Percentiles rank a stretch among this genome's conserved stretches.
Evolutionary conservation across 2,113 vertebrate species (phyloP).

Genomic region (Anolis sagrei): DNA sequence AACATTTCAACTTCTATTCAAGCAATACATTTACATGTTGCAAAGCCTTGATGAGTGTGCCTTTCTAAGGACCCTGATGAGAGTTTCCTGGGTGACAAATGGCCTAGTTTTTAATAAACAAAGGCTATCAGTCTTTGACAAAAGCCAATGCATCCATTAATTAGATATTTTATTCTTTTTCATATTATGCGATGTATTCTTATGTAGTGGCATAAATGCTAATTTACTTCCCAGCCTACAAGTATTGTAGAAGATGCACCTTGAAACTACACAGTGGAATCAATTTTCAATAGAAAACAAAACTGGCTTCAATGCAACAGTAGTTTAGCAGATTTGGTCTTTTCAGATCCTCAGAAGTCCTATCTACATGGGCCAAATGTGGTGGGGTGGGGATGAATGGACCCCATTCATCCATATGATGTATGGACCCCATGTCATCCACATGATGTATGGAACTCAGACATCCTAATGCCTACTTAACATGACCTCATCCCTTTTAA

Average conservation of each 20-base stretch:
- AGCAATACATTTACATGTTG: background rate
- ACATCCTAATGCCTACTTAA: too few relatives aligned
- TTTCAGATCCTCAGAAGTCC: too few relatives aligned
- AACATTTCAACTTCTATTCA: background rate
- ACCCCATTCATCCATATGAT: too few relatives aligned
- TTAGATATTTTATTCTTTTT: background rate
- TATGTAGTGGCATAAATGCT: background rate
- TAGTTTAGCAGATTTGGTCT: too few relatives aligned
- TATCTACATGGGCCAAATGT: too few relatives aligned
- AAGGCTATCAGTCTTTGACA: background rate
- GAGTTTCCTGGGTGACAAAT: background rate
- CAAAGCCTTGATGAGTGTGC: background rate
- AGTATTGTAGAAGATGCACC: background rate
- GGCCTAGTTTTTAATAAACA: background rate
- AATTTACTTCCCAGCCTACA: background rate
- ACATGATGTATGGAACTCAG: too few relatives aligned
- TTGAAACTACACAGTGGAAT: background rate
- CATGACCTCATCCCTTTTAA: too few relatives aligned
- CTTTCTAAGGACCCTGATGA: background rate
- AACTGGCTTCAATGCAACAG: background rate
- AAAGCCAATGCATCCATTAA: too few relatives aligned
- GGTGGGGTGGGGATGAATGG: too few relatives aligned
- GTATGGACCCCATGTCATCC: too few relatives aligned
- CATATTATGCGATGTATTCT: background rate
- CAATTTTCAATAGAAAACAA: too few relatives aligned